Percentiles rank a stretch among this genome's conserved stretches.
These are phyloP conservation scores for Notothenia coriiceps DNA, from an alignment of 2,113 vertebrate genomes.

Conservation along the genomic window DNA sequence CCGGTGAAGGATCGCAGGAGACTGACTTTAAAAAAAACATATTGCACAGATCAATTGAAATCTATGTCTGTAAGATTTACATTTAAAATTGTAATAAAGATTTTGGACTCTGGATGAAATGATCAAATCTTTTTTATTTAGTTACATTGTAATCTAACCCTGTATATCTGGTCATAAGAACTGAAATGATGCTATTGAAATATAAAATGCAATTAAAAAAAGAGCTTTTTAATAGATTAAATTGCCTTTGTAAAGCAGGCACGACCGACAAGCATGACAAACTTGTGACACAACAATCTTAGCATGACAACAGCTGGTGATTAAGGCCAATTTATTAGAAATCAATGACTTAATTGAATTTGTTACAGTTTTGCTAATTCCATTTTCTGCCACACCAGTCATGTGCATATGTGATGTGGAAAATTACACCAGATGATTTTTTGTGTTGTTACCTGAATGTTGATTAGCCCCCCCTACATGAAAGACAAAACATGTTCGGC, in stretches of 20 bases:
- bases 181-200: conserved; percentile 11
- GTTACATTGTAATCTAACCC: background rate
- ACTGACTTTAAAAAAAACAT: conserved; percentile 37
- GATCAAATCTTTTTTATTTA: conserved; percentile 30
- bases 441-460: conserved; percentile 39
- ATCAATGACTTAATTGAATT: conserved; percentile 82
- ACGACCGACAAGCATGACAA: conserved; percentile 82
- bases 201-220: conserved; percentile 24
- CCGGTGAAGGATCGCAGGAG: conserved; percentile 29
- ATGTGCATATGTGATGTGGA: conserved; percentile 62
- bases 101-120: conserved; percentile 51
- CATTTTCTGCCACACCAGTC: conserved; percentile 72
- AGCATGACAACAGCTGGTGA: conserved; percentile 81
- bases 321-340: conserved; percentile 81
- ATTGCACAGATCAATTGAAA: conserved; percentile 33
- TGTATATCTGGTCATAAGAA: conserved; percentile 30
- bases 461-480: conserved; percentile 38
- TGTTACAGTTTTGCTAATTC: conserved; percentile 75
- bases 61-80: conserved; percentile 43
- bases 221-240: conserved; percentile 36
- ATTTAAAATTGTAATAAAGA: conserved; percentile 72
- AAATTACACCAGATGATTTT: conserved; percentile 64
- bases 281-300: conserved; percentile 78
- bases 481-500: conserved; percentile 43
- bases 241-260: conserved; percentile 67